Evolutionary conservation across 2,888 invertebrate genomes (phyloP), one percentile per base, ranked within the genome.

Genomic region (Sesia bembeciformis): DNA sequence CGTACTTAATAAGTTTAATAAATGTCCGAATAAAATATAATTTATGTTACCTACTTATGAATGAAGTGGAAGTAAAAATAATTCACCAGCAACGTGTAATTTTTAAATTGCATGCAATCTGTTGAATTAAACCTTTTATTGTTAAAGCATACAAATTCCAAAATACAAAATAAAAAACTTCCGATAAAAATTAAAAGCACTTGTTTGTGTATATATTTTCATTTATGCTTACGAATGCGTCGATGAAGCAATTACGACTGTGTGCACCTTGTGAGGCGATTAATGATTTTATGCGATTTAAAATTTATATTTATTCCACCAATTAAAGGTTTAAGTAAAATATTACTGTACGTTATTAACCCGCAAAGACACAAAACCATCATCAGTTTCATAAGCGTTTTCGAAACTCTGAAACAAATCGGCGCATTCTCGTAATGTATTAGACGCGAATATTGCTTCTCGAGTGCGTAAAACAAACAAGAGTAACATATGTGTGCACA

Each of bases 231-330:
- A 62, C 62, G 67, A 75, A 72, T 60, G 67, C 66, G 66, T 65
- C 72, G 77, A 80, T 78, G 76, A 81, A 81, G 73, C 70, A 78
- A 78, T 81, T 74, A 77, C 72, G 75, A 75, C 64, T 46, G 46
- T 23, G 65, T 65, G 66, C 72, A 68, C 67, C 64, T 66, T 63
- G 65, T 61, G 69, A 67, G 66, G 65, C 67, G 68, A 54, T 52
- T 64, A 70, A 56, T 60, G 66, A 72, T 73, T 70, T 68, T 68
- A 72, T 68, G 68, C 64, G 63, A 64, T 67, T 72, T 72, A 72
- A 62, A 72, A 68, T 67, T 72, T 49, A 49, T 54, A 51, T 43
- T 54, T 53, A 56, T 54, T 55, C 46, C 53, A 43, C 54, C 40
- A 42, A 49, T 40, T 41, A 55, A 56, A 53, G 55, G 53, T 53